Evolutionary conservation across 1,140 invertebrate species (phyloP), one percentile per base, ranked within the genome.

Genomic region (Ganaspis sp.): DNA sequence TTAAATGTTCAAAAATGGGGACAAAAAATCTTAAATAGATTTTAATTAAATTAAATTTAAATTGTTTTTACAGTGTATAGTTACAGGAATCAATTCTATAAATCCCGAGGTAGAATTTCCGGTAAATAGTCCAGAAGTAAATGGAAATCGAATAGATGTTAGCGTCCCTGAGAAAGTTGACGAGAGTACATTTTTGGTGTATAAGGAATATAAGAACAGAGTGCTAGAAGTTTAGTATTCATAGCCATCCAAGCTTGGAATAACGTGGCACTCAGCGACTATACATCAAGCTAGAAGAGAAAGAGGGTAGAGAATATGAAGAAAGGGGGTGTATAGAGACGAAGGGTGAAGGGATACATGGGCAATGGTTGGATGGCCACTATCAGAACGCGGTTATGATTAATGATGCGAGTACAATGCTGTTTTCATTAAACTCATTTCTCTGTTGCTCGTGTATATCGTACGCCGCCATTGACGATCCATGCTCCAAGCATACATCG

Each of bases 401-500:
- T 91, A 91, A 91, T 91, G 90, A 85, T 89, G 83, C 29, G 71
- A 81, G 81, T 86, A 91, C 89, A 91, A 91, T 91, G 86, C 86
- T 88, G 87, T 91, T 91, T 91, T 91, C 89, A 91, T 91, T 91
- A 91, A 90, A 91, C 86, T 90, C 87, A 90, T 91, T 91, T 90
- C 87, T 88, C 83, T 88, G 82, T 86, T 84, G 83, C 83, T 80
- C 72, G 78, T 34, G 77, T 72, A 73, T 75, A 81, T 77, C 15
- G 21, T 4, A 6, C 69, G 82, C 81, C 72, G 78, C 81, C 85
- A 87, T 85, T 82, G 76, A 83, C 82, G 80, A 86, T 53, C 84
- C 82, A 76, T 80, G 76, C 74, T 74, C 80, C 64, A 70, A 78
- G 72, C 76, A 82, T 83, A 78, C 79, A 84, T 19, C 17, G 6